Base-by-base conservation (phyloP, 2,888 invertebrate species). In the Acanthopleura granulata region DNA sequence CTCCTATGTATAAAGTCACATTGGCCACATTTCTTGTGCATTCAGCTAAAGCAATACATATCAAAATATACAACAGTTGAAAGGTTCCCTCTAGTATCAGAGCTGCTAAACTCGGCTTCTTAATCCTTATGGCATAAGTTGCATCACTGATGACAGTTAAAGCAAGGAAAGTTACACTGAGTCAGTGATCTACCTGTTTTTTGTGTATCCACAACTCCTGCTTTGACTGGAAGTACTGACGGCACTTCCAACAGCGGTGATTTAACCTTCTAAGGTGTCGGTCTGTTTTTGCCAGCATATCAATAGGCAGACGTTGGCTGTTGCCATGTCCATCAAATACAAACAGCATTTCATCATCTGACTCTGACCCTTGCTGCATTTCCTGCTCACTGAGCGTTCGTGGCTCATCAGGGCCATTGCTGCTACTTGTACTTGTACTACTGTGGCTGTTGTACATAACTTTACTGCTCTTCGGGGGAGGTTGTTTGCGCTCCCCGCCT, bases 391-490 rank as follows among this genome's bases (percentile, higher is more conserved):
- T 66, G 22, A 66, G 29, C 3, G 66, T 66, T 25, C 66, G 66
- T 27, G 66, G 66, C 66, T 66, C 66, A 27, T 66, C 66, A 6
- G 66, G 66, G 16, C 66, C 66, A 66, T 66, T 66, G 25, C 66
- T 66, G 14, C 66, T 66, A 66, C 29, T 66, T 66, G 66, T 66
- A 14, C 66, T 66, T 1, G 66, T 66, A 66, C 66, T 66, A 66
- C 66, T 66, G 29, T 66, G 66, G 25, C 66, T 66, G 29, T 22
- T 27, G 29, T 22, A 27, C 29, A 66, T 66, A 3, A 27, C 29
- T 66, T 66, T 22, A 27, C 29, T 66, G 16, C 27, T 66, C 66
- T 27, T 66, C 3, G 66, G 29, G 16, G 29, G 18, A 16, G 22
- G 66, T 22, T 22, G 27, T 27, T 66, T 66, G 27, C 29, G 22